Percentiles rank a stretch among this genome's conserved stretches.
Evolutionary conservation across 2,888 invertebrate genomes (phyloP).

Genomic region (Xanthorhoe spadicearia): DNA sequence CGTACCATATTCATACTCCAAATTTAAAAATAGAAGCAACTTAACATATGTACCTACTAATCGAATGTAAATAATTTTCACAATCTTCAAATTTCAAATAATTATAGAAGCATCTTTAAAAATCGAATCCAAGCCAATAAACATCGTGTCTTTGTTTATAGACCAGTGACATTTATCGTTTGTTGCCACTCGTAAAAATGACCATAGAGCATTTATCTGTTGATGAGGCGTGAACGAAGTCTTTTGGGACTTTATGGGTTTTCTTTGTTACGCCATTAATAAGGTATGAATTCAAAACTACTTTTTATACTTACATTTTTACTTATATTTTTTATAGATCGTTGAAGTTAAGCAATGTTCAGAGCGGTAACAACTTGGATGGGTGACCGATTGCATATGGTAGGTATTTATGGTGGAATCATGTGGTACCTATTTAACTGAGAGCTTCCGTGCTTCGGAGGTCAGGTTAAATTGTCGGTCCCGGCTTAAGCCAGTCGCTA

Average conservation of each 20-base stretch:
- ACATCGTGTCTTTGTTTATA: slow-evolving; percentile 20
- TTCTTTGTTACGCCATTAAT: slow-evolving; percentile 11
- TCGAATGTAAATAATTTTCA: too few species aligned
- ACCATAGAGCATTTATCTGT: slow-evolving; percentile 28
- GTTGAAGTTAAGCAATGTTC: too few species aligned
- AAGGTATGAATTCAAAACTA: not conserved
- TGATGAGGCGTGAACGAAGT: slow-evolving; percentile 31
- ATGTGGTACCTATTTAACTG: too few species aligned
- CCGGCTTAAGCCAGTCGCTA: too few species aligned
- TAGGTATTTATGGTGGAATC: too few species aligned
- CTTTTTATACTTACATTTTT: not conserved
- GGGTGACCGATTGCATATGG: too few species aligned
- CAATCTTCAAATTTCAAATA: not conserved
- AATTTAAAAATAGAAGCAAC: too few species aligned
- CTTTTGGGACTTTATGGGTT: slow-evolving; percentile 26
- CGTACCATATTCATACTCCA: too few species aligned
- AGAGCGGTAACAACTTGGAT: too few species aligned
- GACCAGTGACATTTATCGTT: slow-evolving; percentile 44
- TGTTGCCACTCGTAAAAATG: slow-evolving; percentile 44
- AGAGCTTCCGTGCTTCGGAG: too few species aligned
- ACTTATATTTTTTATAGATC: not conserved
- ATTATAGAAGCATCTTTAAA: slow-evolving; percentile 1
- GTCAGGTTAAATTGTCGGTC: too few species aligned
- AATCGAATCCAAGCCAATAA: slow-evolving; percentile 16
- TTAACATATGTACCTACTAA: too few species aligned